Evolutionary conservation across 2,797 vertebrate species (phyloP).

Genomic region (Otus scops): DNA sequence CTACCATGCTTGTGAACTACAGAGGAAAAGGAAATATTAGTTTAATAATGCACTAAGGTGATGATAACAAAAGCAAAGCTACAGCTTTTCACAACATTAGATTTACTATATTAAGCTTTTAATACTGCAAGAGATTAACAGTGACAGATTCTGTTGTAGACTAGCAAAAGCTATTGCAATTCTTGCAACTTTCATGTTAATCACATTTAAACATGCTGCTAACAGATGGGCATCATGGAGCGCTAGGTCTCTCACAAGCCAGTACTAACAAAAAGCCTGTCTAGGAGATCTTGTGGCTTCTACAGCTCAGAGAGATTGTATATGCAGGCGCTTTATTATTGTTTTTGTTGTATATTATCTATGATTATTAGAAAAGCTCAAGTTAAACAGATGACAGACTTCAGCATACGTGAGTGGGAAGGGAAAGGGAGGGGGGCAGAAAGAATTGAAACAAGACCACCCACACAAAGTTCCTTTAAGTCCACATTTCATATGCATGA

Average conservation of each 20-base stretch:
- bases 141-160: conserved; percentile 60
- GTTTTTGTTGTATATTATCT: conserved; percentile 20
- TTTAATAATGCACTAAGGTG: conserved; percentile 37
- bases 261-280: conserved; percentile 32
- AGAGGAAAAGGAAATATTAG: background rate
- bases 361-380: conserved; percentile 31
- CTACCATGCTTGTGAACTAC: background rate
- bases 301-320: conserved; percentile 5
- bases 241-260: conserved; percentile 8
- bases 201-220: conserved; percentile 57
- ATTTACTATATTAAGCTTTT: conserved; percentile 67
- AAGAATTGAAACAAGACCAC: conserved; percentile 42
- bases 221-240: conserved; percentile 52
- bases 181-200: conserved; percentile 60
- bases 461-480: conserved; percentile 17
- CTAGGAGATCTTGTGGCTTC: conserved; percentile 19
- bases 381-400: conserved; percentile 40
- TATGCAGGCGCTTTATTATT: conserved; percentile 16
- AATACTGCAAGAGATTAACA: conserved; percentile 65
- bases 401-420: background rate
- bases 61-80: conserved; percentile 41
- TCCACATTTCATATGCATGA: background rate
- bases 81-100: conserved; percentile 40
- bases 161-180: conserved; percentile 43
- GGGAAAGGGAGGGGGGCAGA: background rate